A percentile compares a stretch with the other conserved stretches of the same genome.
phyloP scores from a whole-genome alignment of 2,888 invertebrate species.

The Calliphora vomitoria region DNA sequence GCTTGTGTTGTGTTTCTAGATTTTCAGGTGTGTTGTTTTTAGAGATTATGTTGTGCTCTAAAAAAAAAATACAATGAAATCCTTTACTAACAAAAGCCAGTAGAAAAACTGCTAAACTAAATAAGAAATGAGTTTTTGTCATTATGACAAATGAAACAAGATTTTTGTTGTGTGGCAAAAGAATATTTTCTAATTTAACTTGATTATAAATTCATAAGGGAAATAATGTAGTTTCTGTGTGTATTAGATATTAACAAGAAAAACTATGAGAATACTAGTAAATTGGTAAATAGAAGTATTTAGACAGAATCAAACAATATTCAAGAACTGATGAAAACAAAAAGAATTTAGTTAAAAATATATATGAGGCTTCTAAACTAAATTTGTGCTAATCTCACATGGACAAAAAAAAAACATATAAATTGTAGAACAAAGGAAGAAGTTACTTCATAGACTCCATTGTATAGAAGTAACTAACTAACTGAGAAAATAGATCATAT shows the following conservation, averaged over 20 bases:
- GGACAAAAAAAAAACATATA: too few species aligned
- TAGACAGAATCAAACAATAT: too few species aligned
- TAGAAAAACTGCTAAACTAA: conserved; percentile 51
- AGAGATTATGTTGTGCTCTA: conserved; percentile 52
- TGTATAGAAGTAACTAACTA: too few species aligned
- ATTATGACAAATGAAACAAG: conserved; percentile 62
- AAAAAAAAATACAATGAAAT: neutral
- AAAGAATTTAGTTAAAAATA: too few species aligned
- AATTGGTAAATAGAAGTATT: too few species aligned
- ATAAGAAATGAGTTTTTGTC: conserved; percentile 67
- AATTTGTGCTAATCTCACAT: too few species aligned
- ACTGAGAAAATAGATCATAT: too few species aligned
- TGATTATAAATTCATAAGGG: conserved; percentile 66
- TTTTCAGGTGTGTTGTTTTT: conserved; percentile 58
- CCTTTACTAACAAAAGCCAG: conserved; percentile 31
- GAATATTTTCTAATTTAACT: conserved; percentile 57
- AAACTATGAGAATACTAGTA: neutral
- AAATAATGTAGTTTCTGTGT: conserved; percentile 25
- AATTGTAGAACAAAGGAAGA: too few species aligned
- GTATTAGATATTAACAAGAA: conserved; percentile 5
- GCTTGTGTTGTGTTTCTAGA: conserved; percentile 33
- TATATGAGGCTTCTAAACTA: too few species aligned
- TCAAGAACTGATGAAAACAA: too few species aligned
- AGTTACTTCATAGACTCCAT: too few species aligned
- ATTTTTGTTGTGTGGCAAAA: conserved; percentile 43